Base-by-base conservation (phyloP, 2,888 invertebrate species). In the Scelioninae gen. 1 region DNA sequence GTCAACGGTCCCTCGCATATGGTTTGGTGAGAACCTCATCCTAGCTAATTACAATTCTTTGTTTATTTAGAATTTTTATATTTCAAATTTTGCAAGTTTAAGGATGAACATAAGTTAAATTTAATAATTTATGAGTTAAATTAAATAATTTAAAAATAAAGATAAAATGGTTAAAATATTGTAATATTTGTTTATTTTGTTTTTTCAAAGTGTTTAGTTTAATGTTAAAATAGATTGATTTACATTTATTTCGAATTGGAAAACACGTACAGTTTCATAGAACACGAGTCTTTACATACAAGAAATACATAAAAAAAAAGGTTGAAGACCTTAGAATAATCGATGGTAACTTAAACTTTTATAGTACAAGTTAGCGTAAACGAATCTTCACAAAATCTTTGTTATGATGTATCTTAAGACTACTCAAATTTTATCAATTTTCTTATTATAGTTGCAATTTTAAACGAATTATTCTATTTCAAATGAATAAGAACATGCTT, bases 1-100 rank as follows among this genome's bases (percentile, higher is more conserved):
- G 96, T 90, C 98, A 99, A 92, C 94, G 99, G 77, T 98, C 98
- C 87, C 95, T 97, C 84, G 98, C 99, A 8, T 99, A 99, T 93
- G 99, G 99, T 69, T 94, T 98, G 91, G 98, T 98, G 88, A 91
- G 93, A 88, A 31, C n/a, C n/a, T n/a, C n/a, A n/a, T n/a, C n/a
- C n/a, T n/a, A n/a, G n/a, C n/a, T n/a, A n/a, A n/a, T n/a, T n/a
- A 5, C 40, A 38, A 6, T 38, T 58, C 16, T n/a, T n/a, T n/a
- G n/a, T n/a, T n/a, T n/a, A 16, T 34, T 55, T 55, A 7, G 13
- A 34, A 9, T 34, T 9, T 5, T 34, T 9, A 34, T 34, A 34
- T 34, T n/a, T n/a, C 34, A 34, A 34, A 5, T 34, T 5, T 34
- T 7, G 9, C 34, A 7, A 34, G 6, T 34, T 34, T 34, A 34